These are phyloP conservation scores for Hirtodrosophila cameraria DNA, from an alignment of 2,888 invertebrate species.

Conservation along the genomic window DNA sequence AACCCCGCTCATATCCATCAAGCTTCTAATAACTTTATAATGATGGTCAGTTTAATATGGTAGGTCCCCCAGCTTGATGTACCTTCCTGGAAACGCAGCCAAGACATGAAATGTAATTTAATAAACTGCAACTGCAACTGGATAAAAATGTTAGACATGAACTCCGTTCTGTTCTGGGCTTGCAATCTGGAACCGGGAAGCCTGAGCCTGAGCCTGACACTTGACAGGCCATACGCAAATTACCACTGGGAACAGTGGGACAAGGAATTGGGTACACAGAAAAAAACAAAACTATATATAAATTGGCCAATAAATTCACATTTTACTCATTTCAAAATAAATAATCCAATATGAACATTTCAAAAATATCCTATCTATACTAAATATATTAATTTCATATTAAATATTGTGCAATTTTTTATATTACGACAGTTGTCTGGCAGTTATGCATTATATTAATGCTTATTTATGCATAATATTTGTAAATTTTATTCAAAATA, in stretches of 20 bases:
- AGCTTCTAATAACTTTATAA: constrained; percentile 76
- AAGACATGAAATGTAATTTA: constrained; percentile 70
- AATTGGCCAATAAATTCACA: too few relatives aligned
- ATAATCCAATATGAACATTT: too few relatives aligned
- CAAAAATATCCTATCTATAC: too few relatives aligned
- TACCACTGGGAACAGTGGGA: constrained; percentile 36
- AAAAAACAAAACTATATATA: too few relatives aligned
- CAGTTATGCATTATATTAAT: too few relatives aligned
- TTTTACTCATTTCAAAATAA: too few relatives aligned
- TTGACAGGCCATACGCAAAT: constrained; percentile 60
- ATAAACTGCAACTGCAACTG: constrained; percentile 59
- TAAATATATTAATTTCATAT: too few relatives aligned
- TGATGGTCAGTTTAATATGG: constrained; percentile 63
- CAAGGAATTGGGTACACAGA: too few relatives aligned
- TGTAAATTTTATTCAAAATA: too few relatives aligned
- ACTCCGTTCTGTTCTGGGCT: constrained; percentile 28
- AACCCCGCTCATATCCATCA: constrained; percentile 46
- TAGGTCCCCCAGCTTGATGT: constrained; percentile 13
- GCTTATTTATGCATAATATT: too few relatives aligned
- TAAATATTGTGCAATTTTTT: too few relatives aligned
- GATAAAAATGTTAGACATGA: constrained; percentile 52
- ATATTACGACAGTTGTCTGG: too few relatives aligned
- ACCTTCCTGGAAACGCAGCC: constrained; percentile 56
- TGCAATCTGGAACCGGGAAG: not conserved
- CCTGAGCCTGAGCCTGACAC: constrained; percentile 51